Evolutionary conservation across 1,140 invertebrate genomes (phyloP), one percentile per base, ranked within the genome.

Genomic region (Drosophila bocqueti): DNA sequence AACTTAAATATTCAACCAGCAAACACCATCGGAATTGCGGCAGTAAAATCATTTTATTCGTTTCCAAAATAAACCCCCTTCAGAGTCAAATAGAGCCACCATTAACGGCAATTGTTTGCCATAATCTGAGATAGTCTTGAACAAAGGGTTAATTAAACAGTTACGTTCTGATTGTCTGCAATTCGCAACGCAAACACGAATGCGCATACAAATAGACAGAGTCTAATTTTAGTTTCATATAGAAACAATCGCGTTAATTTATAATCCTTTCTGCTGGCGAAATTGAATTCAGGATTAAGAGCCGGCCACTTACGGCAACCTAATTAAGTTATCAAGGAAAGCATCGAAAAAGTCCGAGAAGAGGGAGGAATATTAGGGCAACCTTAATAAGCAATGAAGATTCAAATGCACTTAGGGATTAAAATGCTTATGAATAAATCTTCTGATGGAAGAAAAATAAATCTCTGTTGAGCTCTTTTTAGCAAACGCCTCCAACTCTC

Each of bases 61-160:
- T 54, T 59, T 63, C 45, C 45, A 18, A 36, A 26, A 24, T 31
- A 42, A 55, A 36, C 13, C 68, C 36, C 40, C 64, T 64, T 64
- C 58, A 65, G 46, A 31, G 54, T 50, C 54, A 62, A 72, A 68
- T 65, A 76, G 52, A 45, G 21, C 18, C 36, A 26, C 68, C 89
- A 86, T 87, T 79, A 76, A 65, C 69, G 49, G 36, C 79, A 78
- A 86, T 82, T 78, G 78, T 66, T 72, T 57, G 47, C 45, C 71
- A 55, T 79, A 65, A 71, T 52, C 79, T 66, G 71, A 64, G 47
- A 73, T 49, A 47, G 62, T 46, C 52, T 29, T 21, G 36, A 58
- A 86, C 79, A 85, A 85, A 76, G 64, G 83, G 80, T 65, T 74
- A 89, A 89, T 89, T 80, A 83, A 24, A 38, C 57, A 74, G 61